Evolutionary conservation across 1,140 invertebrate genomes (phyloP).

Genomic region (Goniozus legneri): DNA sequence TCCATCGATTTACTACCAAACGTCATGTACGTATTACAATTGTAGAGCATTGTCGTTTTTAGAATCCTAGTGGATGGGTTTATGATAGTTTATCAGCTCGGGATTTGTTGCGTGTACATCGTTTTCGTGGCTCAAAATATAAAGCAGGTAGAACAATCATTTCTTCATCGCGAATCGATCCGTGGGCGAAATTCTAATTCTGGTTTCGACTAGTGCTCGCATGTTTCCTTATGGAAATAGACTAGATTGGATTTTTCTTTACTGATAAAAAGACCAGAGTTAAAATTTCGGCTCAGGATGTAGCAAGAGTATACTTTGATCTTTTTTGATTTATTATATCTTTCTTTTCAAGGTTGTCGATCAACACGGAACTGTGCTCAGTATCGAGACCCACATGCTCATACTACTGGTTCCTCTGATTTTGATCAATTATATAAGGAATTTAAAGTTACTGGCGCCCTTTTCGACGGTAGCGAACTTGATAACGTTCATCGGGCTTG

Average conservation of each 20-base stretch:
- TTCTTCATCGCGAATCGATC: not conserved
- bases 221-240: too few relatives aligned
- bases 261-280: too few relatives aligned
- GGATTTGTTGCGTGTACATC: constrained; percentile 87
- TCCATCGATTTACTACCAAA: constrained; percentile 6
- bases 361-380: constrained; percentile 39
- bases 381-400: constrained; percentile 57
- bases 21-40: too few relatives aligned
- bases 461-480: constrained; percentile 79
- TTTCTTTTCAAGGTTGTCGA: constrained; percentile 48
- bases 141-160: constrained; percentile 56
- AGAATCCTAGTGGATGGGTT: constrained; percentile 71
- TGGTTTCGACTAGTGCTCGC: too few relatives aligned
- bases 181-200: too few relatives aligned
- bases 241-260: too few relatives aligned
- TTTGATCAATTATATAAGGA: constrained; percentile 70
- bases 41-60: too few relatives aligned
- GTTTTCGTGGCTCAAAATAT: constrained; percentile 80
- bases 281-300: too few relatives aligned
- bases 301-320: too few relatives aligned
- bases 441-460: constrained; percentile 74
- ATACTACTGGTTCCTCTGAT: constrained; percentile 68
- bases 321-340: too few relatives aligned
- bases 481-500: constrained; percentile 66
- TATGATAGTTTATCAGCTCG: constrained; percentile 79